phyloP scores from a whole-genome alignment of 2,888 invertebrate species.

The Pandemis heparana region DNA sequence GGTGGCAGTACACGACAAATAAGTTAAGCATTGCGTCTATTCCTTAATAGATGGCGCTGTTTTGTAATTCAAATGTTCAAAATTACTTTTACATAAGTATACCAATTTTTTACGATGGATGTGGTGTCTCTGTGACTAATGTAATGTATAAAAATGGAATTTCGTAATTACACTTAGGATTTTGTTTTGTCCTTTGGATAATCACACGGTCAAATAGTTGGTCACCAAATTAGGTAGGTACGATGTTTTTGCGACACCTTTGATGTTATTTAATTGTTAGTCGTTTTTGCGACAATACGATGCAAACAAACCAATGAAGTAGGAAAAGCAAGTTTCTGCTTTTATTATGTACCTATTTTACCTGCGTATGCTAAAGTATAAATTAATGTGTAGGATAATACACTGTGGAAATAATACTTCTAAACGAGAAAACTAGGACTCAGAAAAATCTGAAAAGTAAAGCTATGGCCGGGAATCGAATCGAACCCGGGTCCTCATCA shows the following conservation, averaged over 20 bases:
- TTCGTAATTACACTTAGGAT: not conserved
- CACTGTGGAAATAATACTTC: no score
- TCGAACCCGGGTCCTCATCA: no score
- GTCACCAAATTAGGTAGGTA: conserved; percentile 33
- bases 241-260: conserved; percentile 31
- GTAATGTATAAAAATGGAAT: no score
- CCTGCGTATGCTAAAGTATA: no score
- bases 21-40: not conserved
- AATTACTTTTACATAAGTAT: not conserved
- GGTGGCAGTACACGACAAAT: not conserved
- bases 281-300: not conserved
- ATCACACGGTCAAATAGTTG: conserved; percentile 8
- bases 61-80: not conserved
- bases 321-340: not conserved
- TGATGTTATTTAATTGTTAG: not conserved
- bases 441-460: no score
- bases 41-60: not conserved
- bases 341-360: not conserved
- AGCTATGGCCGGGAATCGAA: no score
- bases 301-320: not conserved
- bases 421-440: no score
- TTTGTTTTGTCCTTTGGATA: not conserved
- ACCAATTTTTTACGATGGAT: no score
- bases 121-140: no score
- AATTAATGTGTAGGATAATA: no score